Percentiles rank a stretch among this genome's conserved stretches.
Evolutionary conservation across 30 jellyfish, hydroid and myxozoan species (phyloP).

Genomic region (Turritopsis rubra): DNA sequence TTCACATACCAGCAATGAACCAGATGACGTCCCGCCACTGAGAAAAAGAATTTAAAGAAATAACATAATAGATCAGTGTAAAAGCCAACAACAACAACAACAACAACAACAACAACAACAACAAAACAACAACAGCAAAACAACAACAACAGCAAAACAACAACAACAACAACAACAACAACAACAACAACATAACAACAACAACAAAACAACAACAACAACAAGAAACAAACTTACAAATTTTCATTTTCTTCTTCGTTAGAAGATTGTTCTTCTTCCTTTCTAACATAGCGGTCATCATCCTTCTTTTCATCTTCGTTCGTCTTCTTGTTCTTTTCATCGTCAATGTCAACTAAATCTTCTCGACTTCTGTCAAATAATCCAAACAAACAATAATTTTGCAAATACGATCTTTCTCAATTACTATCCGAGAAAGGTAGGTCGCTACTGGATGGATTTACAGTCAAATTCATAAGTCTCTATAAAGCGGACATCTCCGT

Average conservation of each 20-base stretch:
- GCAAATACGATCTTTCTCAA: no score
- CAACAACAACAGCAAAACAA: no score
- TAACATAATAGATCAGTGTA: background rate
- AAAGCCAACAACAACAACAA: background rate
- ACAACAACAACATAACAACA: background rate
- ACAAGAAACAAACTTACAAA: background rate
- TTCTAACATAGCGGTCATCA: constrained; percentile 17
- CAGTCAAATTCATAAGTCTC: no score
- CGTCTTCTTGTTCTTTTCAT: background rate
- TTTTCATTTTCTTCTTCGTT: background rate
- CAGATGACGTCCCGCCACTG: constrained; percentile 19
- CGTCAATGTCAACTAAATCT: constrained; percentile 24
- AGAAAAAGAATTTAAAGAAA: background rate
- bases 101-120: background rate
- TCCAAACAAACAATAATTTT: background rate
- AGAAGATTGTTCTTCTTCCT: constrained; percentile 17
- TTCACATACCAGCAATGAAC: constrained; percentile 21
- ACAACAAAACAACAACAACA: background rate
- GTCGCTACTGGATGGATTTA: no score
- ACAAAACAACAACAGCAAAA: background rate
- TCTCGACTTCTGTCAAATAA: constrained; percentile 55
- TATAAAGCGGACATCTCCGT: no score
- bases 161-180: background rate
- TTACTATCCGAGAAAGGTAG: no score
- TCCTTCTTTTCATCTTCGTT: constrained; percentile 17